Evolutionary conservation across 2,888 invertebrate species (phyloP).

Genomic region (Acholoe squamosa): DNA sequence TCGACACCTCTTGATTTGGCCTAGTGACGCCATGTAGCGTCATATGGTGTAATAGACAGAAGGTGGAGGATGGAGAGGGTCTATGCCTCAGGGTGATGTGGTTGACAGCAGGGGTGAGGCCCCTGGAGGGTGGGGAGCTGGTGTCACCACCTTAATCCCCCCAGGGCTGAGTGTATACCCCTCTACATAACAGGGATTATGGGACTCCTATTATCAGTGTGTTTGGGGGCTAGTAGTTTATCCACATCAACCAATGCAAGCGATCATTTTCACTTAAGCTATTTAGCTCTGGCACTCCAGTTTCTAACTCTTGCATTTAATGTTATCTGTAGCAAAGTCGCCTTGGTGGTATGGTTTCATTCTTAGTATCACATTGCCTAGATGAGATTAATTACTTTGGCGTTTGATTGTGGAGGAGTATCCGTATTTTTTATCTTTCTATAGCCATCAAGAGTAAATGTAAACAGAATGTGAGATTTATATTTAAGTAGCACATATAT

Average conservation of each 20-base stretch:
- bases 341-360: too few species aligned
- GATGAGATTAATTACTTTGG: too few species aligned
- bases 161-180: neutral
- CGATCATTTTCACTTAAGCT: too few species aligned
- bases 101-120: slow-evolving; percentile 9
- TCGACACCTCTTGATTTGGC: slow-evolving; percentile 35
- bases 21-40: neutral
- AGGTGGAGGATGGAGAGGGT: neutral
- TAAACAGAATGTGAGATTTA: neutral
- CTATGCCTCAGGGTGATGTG: neutral
- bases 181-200: slow-evolving; percentile 14
- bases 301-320: too few species aligned
- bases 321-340: too few species aligned
- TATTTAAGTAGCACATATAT: neutral
- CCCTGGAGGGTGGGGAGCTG: neutral
- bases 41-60: neutral
- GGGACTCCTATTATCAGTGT: neutral
- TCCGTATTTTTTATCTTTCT: too few species aligned
- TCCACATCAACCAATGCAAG: too few species aligned
- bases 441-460: too few species aligned
- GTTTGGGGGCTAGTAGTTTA: too few species aligned
- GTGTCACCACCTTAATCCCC: neutral
- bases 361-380: too few species aligned
- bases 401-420: too few species aligned
- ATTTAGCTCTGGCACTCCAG: too few species aligned